Evolutionary conservation across 2,797 vertebrate species (phyloP).

Genomic region (Rhynchonycteris naso): DNA sequence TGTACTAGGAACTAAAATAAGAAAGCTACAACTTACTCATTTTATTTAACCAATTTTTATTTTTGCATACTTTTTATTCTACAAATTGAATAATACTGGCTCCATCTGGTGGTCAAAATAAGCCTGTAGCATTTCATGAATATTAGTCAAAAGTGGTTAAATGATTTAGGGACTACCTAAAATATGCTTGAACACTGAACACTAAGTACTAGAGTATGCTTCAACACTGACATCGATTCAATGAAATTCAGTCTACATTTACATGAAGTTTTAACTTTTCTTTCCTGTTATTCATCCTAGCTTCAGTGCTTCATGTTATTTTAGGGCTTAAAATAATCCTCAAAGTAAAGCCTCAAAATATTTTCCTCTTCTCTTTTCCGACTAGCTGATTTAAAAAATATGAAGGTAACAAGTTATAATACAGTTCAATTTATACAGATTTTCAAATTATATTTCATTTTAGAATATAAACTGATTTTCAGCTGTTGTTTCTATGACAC

Average conservation of each 20-base stretch:
- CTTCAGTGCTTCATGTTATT: constrained; percentile 40
- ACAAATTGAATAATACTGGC: constrained; percentile 72
- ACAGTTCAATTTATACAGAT: constrained; percentile 21
- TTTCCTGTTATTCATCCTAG: neutral
- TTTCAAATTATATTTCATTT: constrained; percentile 32
- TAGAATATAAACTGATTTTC: constrained; percentile 54
- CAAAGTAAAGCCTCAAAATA: constrained; percentile 41
- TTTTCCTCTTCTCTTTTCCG: constrained; percentile 29
- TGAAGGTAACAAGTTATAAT: neutral
- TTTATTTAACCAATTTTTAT: constrained; percentile 57
- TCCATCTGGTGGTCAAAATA: constrained; percentile 80
- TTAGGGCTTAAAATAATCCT: constrained; percentile 49
- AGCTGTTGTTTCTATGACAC: neutral
- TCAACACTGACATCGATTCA: neutral
- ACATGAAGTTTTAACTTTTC: neutral
- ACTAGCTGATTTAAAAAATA: constrained; percentile 54
- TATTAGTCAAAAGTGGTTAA: constrained; percentile 41
- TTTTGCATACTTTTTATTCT: constrained; percentile 47
- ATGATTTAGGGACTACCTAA: constrained; percentile 39
- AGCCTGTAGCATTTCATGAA: constrained; percentile 12
- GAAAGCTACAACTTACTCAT: constrained; percentile 33
- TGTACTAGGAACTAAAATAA: neutral
- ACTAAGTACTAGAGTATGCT: neutral
- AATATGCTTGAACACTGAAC: neutral
- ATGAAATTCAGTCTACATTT: constrained; percentile 14